These are phyloP conservation scores for Hephaestus fuliginosus DNA, from an alignment of 2,797 vertebrate species.

Conservation along the genomic window DNA sequence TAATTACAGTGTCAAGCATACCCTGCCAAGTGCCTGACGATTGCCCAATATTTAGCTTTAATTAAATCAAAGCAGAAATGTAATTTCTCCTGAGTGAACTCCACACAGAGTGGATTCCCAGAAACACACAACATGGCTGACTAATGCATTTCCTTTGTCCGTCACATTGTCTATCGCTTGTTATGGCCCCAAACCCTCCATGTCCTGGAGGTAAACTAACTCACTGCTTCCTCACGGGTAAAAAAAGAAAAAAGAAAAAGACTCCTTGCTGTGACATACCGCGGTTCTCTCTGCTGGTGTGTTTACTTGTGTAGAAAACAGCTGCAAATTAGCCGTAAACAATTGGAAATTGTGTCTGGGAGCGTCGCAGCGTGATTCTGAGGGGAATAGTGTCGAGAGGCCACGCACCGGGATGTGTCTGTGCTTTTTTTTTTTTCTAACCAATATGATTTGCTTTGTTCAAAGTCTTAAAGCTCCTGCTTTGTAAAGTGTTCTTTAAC, in stretches of 20 bases:
- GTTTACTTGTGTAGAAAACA: constrained; percentile 71
- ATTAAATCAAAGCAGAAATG: constrained; percentile 91
- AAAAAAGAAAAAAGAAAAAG: background rate
- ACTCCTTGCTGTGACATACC: constrained; percentile 4
- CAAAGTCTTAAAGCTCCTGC: constrained; percentile 45
- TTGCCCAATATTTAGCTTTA: constrained; percentile 90
- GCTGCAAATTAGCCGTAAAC: constrained; percentile 75
- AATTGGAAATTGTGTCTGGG: constrained; percentile 59
- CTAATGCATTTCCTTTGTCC: constrained; percentile 79
- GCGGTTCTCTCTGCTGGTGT: constrained; percentile 36
- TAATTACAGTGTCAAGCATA: constrained; percentile 90
- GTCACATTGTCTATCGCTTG: constrained; percentile 72
- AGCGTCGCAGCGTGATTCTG: constrained; percentile 29
- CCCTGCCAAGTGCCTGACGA: constrained; percentile 84
- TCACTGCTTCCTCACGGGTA: constrained; percentile 37
- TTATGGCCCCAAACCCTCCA: constrained; percentile 64
- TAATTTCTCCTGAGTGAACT: constrained; percentile 88
- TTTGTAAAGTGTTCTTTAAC: constrained; percentile 61
- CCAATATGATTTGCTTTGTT: constrained; percentile 57
- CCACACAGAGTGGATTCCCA: constrained; percentile 78
- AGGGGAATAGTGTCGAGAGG: constrained; percentile 24
- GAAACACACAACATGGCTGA: constrained; percentile 82
- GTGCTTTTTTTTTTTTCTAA: background rate
- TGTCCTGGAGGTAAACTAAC: constrained; percentile 66
- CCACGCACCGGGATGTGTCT: background rate